Base-by-base conservation (phyloP, 2,888 invertebrate genomes). In the Nebria salina region DNA sequence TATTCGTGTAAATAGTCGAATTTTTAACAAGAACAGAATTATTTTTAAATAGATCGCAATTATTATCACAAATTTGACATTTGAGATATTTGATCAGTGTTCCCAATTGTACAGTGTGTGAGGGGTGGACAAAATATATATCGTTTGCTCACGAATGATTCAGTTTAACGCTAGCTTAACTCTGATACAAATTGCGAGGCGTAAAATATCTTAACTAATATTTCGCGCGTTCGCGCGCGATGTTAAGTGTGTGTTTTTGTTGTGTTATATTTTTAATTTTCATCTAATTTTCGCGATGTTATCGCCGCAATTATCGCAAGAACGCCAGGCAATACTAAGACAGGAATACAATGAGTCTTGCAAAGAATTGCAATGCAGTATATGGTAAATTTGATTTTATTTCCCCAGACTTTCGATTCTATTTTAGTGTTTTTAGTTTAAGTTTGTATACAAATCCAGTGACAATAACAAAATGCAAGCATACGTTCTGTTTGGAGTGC, bases 401-500 rank as follows among this genome's bases (percentile, higher is more conserved):
- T 66, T 64, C 65, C 15, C 13, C n/a, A 64, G 54, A 0, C 20
- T 68, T 43, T 41, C 54, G 9, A 25, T 26, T 20, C n/a, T 72
- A 65, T 54, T 41, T 54, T 73, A 42, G 42, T 79, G 73, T 82
- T 83, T 34, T 65, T 43, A 84, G 84, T 76, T 82, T 84, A 72
- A 83, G 84, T 25, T 75, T 83, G 34, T 81, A 80, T 26, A 82
- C 83, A 43, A 77, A 82, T 9, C 84, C 84, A 15, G 43, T 82
- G 41, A 66, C 82, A 82, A 25, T 84, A 73, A 75, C 78, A 68
- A 68, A 76, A 70, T 84, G 84, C 77, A 26, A 70, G 8, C 84
- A 84, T 76, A 64, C 82, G 26, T 84, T 83, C 74, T 84, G 84
- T 82, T 66, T 76, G 26, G 82, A 83, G 9, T 84, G 84, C 75